phyloP scores from a whole-genome alignment of 1,140 invertebrate species.

The Wiebesia pumilae region DNA sequence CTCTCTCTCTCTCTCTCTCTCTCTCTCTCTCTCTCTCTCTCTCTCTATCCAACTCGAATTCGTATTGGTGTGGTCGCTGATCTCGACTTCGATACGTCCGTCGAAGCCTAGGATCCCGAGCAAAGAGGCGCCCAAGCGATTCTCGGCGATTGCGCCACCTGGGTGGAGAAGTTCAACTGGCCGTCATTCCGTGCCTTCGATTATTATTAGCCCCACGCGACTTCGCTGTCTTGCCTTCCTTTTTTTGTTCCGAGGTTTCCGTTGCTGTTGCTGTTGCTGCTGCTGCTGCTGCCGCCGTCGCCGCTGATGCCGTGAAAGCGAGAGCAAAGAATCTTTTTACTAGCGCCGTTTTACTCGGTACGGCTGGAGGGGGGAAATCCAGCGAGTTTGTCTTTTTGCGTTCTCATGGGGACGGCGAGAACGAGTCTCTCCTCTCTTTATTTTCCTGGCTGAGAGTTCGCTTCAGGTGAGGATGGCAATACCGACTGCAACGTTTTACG shows the following conservation, averaged over 20 bases:
- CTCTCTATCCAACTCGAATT: too few relatives aligned
- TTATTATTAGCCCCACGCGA: constrained; percentile 38
- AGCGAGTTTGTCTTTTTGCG: constrained; percentile 8
- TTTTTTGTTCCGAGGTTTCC: neutral
- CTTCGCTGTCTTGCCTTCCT: neutral
- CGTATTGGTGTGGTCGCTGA: neutral
- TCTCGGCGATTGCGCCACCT: constrained; percentile 15
- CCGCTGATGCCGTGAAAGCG: neutral
- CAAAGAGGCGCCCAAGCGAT: neutral
- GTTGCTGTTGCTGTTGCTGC: too few relatives aligned
- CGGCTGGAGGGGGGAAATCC: neutral
- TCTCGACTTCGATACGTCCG: neutral
- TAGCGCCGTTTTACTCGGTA: neutral
- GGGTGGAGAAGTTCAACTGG: constrained; percentile 19
- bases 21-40: neutral
- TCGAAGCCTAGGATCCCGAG: neutral
- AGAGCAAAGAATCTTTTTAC: constrained; percentile 6
- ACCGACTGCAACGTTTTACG: neutral
- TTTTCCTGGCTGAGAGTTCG: neutral
- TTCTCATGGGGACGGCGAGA: neutral
- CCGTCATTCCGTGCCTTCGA: constrained; percentile 13
- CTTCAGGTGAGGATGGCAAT: neutral
- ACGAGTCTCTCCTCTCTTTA: constrained; percentile 6
- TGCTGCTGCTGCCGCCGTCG: too few relatives aligned
- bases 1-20: neutral